Percentiles rank a stretch among this genome's conserved stretches.
phyloP scores from a whole-genome alignment of 2,797 vertebrate species.

The Emys orbicularis region DNA sequence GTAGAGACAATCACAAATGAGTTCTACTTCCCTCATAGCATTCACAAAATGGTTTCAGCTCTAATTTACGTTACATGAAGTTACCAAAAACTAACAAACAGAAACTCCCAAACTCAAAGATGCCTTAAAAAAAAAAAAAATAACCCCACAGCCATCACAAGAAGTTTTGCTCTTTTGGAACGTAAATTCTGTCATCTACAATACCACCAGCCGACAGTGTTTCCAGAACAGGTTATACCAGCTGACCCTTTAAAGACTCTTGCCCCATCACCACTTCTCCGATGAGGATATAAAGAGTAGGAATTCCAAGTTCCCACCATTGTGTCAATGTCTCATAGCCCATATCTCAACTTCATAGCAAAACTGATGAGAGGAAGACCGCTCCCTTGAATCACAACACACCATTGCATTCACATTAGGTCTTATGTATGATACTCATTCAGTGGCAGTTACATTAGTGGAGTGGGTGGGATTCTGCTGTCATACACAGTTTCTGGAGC shows the following conservation, averaged over 20 bases:
- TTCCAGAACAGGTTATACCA: background rate
- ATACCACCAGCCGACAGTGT: background rate
- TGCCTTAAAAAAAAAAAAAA: background rate
- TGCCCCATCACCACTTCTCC: too few species aligned
- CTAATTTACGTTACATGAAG: slow-evolving; percentile 30
- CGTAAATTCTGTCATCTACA: too few species aligned
- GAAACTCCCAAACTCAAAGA: slow-evolving; percentile 15
- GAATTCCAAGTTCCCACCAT: background rate
- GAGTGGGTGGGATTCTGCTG: background rate
- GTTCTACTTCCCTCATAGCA: background rate
- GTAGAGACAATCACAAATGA: slow-evolving; percentile 41
- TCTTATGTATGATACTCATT: background rate
- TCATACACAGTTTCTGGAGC: background rate
- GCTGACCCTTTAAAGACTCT: background rate
- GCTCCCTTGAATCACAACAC: background rate
- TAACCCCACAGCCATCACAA: too few species aligned
- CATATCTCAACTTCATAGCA: background rate
- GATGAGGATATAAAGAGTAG: background rate
- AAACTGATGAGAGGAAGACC: background rate
- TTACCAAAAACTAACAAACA: slow-evolving; percentile 28
- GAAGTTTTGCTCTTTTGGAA: background rate
- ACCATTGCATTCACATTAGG: background rate
- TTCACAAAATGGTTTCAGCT: background rate
- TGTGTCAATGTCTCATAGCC: background rate
- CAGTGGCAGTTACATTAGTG: background rate